A percentile compares a stretch with the other conserved stretches of the same genome.
Evolutionary conservation across 2,888 invertebrate species (phyloP).

Genomic region (Lithodes maja): DNA sequence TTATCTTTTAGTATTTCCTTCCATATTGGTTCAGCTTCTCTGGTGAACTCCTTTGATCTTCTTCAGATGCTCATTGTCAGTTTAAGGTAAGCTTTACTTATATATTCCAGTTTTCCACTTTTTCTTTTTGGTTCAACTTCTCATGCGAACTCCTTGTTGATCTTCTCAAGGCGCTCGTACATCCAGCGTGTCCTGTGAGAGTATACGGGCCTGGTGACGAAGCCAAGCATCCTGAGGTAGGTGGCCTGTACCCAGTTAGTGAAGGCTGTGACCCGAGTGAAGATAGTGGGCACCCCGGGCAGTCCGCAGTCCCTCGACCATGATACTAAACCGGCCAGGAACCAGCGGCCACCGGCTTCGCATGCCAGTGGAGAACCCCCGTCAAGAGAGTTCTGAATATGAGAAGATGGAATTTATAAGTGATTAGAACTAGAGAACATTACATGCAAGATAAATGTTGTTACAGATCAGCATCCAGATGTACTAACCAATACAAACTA

Average conservation of each 20-base stretch:
- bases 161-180: constrained; percentile 41
- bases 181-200: constrained; percentile 37
- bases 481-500: too few species aligned
- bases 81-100: constrained; percentile 21
- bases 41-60: too few species aligned
- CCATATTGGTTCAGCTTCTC: too few species aligned
- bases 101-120: constrained; percentile 22
- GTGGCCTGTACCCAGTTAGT: constrained; percentile 55
- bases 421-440: too few species aligned
- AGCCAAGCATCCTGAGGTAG: constrained; percentile 57
- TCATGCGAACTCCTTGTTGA: constrained; percentile 52
- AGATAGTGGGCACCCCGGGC: constrained; percentile 34
- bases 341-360: constrained; percentile 62
- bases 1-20: too few species aligned
- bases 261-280: constrained; percentile 52
- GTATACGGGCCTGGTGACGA: constrained; percentile 36
- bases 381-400: constrained; percentile 52
- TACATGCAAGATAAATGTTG: too few species aligned
- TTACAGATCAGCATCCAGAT: too few species aligned
- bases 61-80: not conserved
- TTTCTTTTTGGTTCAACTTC: not conserved
- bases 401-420: too few species aligned
- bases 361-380: constrained; percentile 67
- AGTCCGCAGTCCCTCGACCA: constrained; percentile 51
- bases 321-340: constrained; percentile 63